Evolutionary conservation across 2,113 vertebrate species (phyloP).

Genomic region (Eonycteris spelaea): DNA sequence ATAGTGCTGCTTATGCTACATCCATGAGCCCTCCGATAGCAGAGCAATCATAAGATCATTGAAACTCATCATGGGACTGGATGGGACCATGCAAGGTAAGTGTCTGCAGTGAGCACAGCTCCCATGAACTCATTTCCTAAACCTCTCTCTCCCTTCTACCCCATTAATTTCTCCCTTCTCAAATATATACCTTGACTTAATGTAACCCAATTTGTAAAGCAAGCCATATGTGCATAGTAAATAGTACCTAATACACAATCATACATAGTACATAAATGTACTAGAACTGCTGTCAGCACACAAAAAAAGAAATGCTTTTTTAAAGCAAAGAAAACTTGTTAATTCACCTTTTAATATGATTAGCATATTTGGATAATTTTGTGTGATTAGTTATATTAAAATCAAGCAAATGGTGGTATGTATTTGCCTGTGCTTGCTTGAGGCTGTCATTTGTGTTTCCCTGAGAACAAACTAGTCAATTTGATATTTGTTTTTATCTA

Average conservation of each 20-base stretch:
- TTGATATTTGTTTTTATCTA: neutral
- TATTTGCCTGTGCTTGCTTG: neutral
- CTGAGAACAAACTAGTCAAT: neutral
- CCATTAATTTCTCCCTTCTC: neutral
- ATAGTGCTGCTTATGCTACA: conserved; percentile 89
- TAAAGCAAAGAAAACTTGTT: neutral
- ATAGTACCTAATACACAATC: neutral
- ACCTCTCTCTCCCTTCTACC: neutral
- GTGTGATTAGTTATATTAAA: neutral
- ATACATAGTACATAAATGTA: neutral
- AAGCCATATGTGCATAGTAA: neutral
- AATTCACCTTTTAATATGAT: neutral
- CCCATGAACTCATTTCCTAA: neutral
- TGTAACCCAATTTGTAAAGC: neutral
- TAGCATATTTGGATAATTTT: neutral
- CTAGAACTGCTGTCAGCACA: neutral
- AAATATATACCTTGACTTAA: neutral
- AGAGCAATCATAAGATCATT: conserved; percentile 91
- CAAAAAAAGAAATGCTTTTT: neutral
- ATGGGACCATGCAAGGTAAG: conserved; percentile 89
- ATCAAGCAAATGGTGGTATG: neutral
- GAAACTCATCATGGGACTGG: conserved; percentile 91
- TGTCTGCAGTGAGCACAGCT: neutral
- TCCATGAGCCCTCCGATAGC: conserved; percentile 90
- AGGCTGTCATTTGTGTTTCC: neutral